A percentile compares a stretch with the other conserved stretches of the same genome.
Conservation (phyloP, 2,113 vertebrate species). For the Leiothrix lutea region DNA sequence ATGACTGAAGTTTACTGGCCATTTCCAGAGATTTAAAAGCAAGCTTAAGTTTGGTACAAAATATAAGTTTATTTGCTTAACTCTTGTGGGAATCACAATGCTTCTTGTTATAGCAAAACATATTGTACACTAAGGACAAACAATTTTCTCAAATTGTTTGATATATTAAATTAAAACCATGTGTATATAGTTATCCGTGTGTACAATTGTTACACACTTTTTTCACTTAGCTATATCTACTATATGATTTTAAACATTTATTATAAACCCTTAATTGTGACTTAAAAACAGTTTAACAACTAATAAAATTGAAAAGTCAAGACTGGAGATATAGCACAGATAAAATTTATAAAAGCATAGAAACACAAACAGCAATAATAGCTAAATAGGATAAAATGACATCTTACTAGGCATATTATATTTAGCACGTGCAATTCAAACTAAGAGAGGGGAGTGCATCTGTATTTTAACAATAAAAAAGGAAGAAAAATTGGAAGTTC, state of each 20-base stretch:
- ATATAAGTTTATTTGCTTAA: not conserved
- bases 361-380: not conserved
- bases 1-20: not conserved
- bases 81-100: not conserved
- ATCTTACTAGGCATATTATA: not conserved
- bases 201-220: not conserved
- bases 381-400: not conserved
- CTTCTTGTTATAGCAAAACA: not conserved
- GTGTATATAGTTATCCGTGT: not conserved
- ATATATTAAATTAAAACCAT: not conserved
- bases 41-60: not conserved
- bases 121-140: not conserved
- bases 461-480: not conserved
- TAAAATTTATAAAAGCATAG: not conserved
- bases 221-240: not conserved
- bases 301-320: not conserved
- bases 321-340: not conserved
- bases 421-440: not conserved
- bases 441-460: not conserved
- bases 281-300: not conserved
- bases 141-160: not conserved
- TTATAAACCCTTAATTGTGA: not conserved
- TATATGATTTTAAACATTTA: not conserved
- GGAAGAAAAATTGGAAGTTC: not conserved
- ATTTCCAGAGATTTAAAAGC: not conserved